Evolutionary conservation across 1,140 invertebrate species (phyloP).

Genomic region (Drosophila nebulosa): DNA sequence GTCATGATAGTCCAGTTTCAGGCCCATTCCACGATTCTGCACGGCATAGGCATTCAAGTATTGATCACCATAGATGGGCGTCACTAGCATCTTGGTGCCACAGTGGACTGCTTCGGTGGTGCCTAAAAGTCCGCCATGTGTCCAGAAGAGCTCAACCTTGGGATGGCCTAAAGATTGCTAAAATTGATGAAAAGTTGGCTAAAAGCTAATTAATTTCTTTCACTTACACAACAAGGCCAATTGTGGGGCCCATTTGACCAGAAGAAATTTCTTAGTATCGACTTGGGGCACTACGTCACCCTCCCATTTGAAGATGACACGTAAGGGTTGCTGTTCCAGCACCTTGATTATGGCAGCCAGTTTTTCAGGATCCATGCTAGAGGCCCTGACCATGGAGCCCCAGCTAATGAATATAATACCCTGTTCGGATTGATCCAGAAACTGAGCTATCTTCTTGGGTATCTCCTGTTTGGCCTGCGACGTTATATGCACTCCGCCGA

Average conservation of each 20-base stretch:
- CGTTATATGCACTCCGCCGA: conserved; percentile 85
- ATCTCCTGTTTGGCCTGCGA: conserved; percentile 23
- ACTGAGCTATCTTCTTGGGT: conserved; percentile 36
- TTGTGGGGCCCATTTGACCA: conserved; percentile 87
- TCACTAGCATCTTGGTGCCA: conserved; percentile 87
- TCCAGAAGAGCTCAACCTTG: conserved; percentile 86
- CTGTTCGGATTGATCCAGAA: conserved; percentile 76
- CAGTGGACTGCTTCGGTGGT: conserved; percentile 88
- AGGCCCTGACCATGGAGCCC: conserved; percentile 81
- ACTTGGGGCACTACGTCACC: conserved; percentile 50
- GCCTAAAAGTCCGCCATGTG: conserved; percentile 88
- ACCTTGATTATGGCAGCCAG: conserved; percentile 64
- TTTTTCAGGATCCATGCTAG: conserved; percentile 77
- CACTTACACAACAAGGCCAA: conserved; percentile 85
- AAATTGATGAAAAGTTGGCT: not conserved
- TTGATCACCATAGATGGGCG: conserved; percentile 88
- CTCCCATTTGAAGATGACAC: conserved; percentile 83
- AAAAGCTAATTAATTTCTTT: not conserved
- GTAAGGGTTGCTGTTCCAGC: conserved; percentile 59
- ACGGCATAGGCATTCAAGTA: conserved; percentile 83
- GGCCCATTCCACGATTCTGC: conserved; percentile 84
- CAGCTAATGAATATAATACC: conserved; percentile 82
- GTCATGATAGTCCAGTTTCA: conserved; percentile 82
- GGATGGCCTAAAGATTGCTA: conserved; percentile 82
- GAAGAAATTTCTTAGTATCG: conserved; percentile 85